Percentiles rank a stretch among this genome's conserved stretches.
These are phyloP conservation scores for Caenorhabditis becei DNA, from an alignment of 2,888 invertebrate genomes.

Conservation along the genomic window DNA sequence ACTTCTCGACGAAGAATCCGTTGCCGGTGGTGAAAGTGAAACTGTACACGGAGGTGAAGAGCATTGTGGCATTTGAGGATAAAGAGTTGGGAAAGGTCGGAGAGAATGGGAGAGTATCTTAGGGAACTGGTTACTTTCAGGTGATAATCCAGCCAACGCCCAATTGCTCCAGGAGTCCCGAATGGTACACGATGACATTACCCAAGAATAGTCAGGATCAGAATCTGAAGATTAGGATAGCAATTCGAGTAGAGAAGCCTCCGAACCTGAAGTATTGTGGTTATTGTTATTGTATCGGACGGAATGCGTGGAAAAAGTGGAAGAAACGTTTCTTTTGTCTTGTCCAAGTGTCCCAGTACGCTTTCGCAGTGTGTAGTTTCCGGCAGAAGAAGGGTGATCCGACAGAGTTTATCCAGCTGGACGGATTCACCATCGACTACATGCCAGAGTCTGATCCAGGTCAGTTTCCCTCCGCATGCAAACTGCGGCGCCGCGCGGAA, in stretches of 20 bases:
- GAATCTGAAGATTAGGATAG: slow-evolving; percentile 96
- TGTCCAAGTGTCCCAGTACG: slow-evolving; percentile 97
- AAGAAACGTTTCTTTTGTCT: slow-evolving; percentile 98
- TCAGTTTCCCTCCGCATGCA: slow-evolving; percentile 82
- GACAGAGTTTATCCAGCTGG: slow-evolving; percentile 99
- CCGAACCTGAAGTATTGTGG: slow-evolving; percentile 99
- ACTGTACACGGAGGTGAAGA: slow-evolving; percentile 96
- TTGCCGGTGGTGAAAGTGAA: slow-evolving; percentile 96
- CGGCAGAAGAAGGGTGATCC: slow-evolving; percentile 99
- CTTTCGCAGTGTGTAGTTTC: slow-evolving; percentile 99
- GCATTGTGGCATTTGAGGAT: slow-evolving; percentile 97
- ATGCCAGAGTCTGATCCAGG: slow-evolving; percentile 94
- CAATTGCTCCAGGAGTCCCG: slow-evolving; percentile 84
- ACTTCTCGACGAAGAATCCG: slow-evolving; percentile 97
- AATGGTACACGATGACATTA: slow-evolving; percentile 98
- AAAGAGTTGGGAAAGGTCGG: slow-evolving; percentile 93
- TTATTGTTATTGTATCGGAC: slow-evolving; percentile 86
- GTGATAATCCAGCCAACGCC: slow-evolving; percentile 85
- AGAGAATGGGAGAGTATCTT: neutral
- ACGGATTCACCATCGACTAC: slow-evolving; percentile 99
- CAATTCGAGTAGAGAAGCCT: slow-evolving; percentile 96
- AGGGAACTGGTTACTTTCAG: slow-evolving; percentile 71
- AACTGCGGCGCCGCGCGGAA: slow-evolving; percentile 7
- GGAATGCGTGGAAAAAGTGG: slow-evolving; percentile 99
- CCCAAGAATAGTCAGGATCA: slow-evolving; percentile 96